Evolutionary conservation across 1,140 invertebrate species (phyloP).

Genomic region (Idris sp.): DNA sequence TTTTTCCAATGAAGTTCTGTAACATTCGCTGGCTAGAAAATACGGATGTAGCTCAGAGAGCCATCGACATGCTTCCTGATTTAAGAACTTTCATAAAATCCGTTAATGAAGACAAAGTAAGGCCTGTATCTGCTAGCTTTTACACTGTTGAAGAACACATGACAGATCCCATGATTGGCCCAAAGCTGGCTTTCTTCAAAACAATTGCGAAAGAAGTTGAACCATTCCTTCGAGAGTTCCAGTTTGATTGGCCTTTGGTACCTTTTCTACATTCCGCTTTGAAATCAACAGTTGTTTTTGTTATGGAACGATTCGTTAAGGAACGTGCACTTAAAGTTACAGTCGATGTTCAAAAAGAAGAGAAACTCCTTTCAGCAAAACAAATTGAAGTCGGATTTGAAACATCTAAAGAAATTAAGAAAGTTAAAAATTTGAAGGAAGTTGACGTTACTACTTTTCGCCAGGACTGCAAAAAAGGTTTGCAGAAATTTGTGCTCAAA

Average conservation of each 20-base stretch:
- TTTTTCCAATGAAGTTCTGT: slow-evolving; percentile 60
- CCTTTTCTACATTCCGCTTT: slow-evolving; percentile 45
- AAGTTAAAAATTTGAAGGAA: slow-evolving; percentile 17
- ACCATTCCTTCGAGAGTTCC: slow-evolving; percentile 50
- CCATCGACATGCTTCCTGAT: slow-evolving; percentile 45
- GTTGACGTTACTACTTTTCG: slow-evolving; percentile 1
- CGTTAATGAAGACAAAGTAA: slow-evolving; percentile 16
- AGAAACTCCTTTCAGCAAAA: slow-evolving; percentile 31
- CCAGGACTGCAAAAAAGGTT: slow-evolving; percentile 4
- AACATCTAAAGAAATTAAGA: slow-evolving; percentile 23
- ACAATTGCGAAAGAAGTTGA: slow-evolving; percentile 36
- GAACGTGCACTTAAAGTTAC: background rate
- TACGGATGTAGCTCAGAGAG: slow-evolving; percentile 46
- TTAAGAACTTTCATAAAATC: slow-evolving; percentile 9
- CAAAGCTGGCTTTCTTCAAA: slow-evolving; percentile 56
- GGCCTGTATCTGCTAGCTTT: slow-evolving; percentile 20
- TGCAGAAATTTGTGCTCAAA: slow-evolving; percentile 21
- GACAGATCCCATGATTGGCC: slow-evolving; percentile 17
- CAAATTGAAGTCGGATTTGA: slow-evolving; percentile 29
- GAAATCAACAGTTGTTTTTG: no score
- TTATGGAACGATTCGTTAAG: slow-evolving; percentile 43
- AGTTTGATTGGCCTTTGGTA: slow-evolving; percentile 39
- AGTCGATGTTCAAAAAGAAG: slow-evolving; percentile 24
- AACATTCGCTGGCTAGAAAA: slow-evolving; percentile 54
- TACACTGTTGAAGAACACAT: slow-evolving; percentile 18